Evolutionary conservation across 1,140 invertebrate genomes (phyloP).

Genomic region (Archegozetes longisetosus): DNA sequence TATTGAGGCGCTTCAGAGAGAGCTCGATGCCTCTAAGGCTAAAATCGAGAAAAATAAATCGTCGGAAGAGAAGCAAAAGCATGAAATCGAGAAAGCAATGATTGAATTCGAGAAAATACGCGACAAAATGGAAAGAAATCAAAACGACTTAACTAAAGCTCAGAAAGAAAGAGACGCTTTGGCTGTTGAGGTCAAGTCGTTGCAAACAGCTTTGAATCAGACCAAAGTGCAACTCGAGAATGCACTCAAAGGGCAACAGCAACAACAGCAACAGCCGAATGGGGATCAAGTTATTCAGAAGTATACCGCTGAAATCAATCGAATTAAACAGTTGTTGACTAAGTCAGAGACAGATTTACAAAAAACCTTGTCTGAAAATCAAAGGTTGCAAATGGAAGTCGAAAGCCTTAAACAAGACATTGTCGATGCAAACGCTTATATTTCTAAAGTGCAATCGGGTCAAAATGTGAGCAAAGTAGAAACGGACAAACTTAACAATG

Average conservation of each 20-base stretch:
- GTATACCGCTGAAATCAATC: conserved; percentile 16
- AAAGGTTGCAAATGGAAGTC: conserved; percentile 42
- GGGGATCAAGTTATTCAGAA: conserved; percentile 11
- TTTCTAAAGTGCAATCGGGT: conserved; percentile 18
- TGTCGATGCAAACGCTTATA: conserved; percentile 28
- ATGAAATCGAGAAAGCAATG: conserved; percentile 57
- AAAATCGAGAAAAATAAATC: conserved; percentile 53
- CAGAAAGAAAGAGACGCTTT: conserved; percentile 39
- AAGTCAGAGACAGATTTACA: conserved; percentile 24
- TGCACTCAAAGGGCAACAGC: background rate
- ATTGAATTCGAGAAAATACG: conserved; percentile 71
- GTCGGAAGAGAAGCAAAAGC: conserved; percentile 57
- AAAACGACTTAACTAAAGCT: conserved; percentile 49
- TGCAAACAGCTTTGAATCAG: conserved; percentile 6
- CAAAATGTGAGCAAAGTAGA: conserved; percentile 15
- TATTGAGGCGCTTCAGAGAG: conserved; percentile 27
- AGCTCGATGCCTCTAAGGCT: conserved; percentile 54
- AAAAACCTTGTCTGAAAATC: conserved; percentile 23
- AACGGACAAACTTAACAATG: conserved; percentile 55
- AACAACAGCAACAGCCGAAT: conserved; percentile 11
- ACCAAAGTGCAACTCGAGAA: background rate
- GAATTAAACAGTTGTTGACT: conserved; percentile 20
- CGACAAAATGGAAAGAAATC: conserved; percentile 62
- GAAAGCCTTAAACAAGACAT: conserved; percentile 65
- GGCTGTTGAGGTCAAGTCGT: conserved; percentile 22